Evolutionary conservation across 2,113 vertebrate species (phyloP), one percentile per base, ranked within the genome.

Genomic region (Loxodonta africana): DNA sequence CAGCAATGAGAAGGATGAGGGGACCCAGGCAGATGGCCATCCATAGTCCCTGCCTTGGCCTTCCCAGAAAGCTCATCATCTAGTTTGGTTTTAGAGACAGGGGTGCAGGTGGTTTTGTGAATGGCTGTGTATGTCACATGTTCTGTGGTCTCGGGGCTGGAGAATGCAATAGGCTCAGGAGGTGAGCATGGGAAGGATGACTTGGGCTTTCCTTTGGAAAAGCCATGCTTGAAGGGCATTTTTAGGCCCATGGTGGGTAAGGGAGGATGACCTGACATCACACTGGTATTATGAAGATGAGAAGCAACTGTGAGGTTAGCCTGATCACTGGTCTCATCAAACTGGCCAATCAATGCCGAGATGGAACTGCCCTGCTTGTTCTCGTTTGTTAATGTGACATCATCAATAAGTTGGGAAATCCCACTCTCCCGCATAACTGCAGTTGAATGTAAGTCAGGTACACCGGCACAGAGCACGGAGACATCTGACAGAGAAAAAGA

Each of bases 361-460:
- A 99, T 98, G 25, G 99, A 98, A 0, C 99, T 99, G 82, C 98
- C 98, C 0, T 99, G 97, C 97, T 99, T 99, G 0, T 98, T 98
- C 85, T 99, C 99, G 2, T 98, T 98, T 3, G 96, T 98, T 46
- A 99, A 97, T 30, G 99, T 99, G 41, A 99, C 99, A 5, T 99
- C 99, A 83, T 99, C 99, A 89, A 99, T 99, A 41, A 99, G 99
- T 96, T 98, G 99, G 95, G 99, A 99, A 95, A 99, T 98, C 57
- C 99, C 98, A 97, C 99, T 99, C 92, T 99, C 99, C 81, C 99
- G 99, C 81, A 99, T 96, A 91, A 98, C 97, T 44, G 78, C 86
- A 0, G 94, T 95, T 85, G 98, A 99, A 63, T 97, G 99, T 53
- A 98, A 95, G 69, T 95, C 97, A 9, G 98, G 97, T 48, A 26